Conservation (phyloP, 2,888 invertebrate species). For the Odontocerum albicorne region DNA sequence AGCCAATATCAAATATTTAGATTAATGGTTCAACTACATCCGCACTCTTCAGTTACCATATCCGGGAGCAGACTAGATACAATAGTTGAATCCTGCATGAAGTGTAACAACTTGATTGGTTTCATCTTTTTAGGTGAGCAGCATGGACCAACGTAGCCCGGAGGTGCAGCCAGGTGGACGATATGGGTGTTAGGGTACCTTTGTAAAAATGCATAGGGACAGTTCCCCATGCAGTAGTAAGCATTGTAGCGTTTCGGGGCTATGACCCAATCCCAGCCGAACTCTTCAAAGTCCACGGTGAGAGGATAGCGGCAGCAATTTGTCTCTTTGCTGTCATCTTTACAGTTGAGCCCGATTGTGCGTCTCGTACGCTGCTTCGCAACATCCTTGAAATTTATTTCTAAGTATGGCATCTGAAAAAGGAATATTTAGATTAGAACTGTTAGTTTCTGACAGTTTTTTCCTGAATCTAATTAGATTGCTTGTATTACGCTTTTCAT, state of each 20-base stretch:
- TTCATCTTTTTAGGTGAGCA: constrained; percentile 90
- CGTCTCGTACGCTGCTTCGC: constrained; percentile 70
- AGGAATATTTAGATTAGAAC: no score
- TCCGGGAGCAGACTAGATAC: constrained; percentile 87
- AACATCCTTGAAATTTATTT: constrained; percentile 55
- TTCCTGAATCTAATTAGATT: no score
- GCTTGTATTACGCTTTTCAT: no score
- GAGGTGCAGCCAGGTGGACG: constrained; percentile 75
- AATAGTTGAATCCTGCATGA: constrained; percentile 85
- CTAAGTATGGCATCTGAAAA: constrained; percentile 56
- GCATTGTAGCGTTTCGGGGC: constrained; percentile 94
- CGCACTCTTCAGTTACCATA: constrained; percentile 93
- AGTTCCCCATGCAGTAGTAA: constrained; percentile 95
- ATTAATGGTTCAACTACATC: constrained; percentile 87
- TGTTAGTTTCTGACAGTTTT: no score
- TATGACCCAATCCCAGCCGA: constrained; percentile 98
- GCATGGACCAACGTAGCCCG: constrained; percentile 83
- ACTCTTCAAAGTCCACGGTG: constrained; percentile 89
- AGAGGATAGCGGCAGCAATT: constrained; percentile 94
- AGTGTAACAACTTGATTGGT: constrained; percentile 88
- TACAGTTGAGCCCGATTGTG: constrained; percentile 81
- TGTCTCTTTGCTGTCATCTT: constrained; percentile 75
- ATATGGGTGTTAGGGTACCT: constrained; percentile 88
- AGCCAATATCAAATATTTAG: no score
- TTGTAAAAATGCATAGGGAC: constrained; percentile 84